Evolutionary conservation across 1,140 invertebrate genomes (phyloP).

Genomic region (Pectinophora gossypiella): DNA sequence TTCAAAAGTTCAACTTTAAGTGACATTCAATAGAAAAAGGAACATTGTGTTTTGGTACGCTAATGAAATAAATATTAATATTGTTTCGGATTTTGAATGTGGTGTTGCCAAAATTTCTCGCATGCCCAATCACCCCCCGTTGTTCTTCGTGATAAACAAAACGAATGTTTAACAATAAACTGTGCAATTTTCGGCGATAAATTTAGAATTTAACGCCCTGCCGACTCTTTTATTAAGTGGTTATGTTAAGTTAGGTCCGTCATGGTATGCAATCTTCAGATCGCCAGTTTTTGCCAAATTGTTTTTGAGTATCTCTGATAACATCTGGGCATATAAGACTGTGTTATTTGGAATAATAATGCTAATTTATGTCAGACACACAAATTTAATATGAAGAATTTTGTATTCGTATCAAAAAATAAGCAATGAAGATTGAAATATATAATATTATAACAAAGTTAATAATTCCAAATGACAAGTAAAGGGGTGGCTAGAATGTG

Average conservation of each 20-base stretch:
- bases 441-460: no score
- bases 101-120: not conserved
- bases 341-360: no score
- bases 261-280: conserved; percentile 11
- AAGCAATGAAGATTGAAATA: no score
- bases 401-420: no score
- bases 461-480: no score
- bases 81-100: not conserved
- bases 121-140: not conserved
- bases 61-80: not conserved
- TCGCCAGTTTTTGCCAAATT: not conserved
- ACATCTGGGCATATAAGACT: no score
- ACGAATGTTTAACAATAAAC: conserved; percentile 46
- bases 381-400: no score
- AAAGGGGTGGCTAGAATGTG: no score
- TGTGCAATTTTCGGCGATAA: conserved; percentile 43
- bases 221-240: conserved; percentile 38
- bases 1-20: not conserved
- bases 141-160: conserved; percentile 23
- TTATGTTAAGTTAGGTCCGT: conserved; percentile 18
- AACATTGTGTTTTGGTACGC: not conserved
- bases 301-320: not conserved
- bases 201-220: conserved; percentile 38
- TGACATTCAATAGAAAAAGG: not conserved
- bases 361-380: no score